Base-by-base conservation (phyloP, 1,140 invertebrate species). In the Charaxes varanes region DNA sequence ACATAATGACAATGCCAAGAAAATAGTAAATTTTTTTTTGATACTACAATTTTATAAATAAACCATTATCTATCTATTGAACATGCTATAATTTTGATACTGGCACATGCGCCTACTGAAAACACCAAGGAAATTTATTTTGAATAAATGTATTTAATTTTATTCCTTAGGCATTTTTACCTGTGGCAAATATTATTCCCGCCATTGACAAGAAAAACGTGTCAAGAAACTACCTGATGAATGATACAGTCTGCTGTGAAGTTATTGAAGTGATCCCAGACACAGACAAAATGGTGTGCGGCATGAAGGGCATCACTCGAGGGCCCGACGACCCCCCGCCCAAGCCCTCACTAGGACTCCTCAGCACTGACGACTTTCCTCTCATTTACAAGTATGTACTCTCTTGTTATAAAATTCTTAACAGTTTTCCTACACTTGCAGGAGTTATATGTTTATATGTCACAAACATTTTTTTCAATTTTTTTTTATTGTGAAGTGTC, bases 171-270 rank as follows among this genome's bases (percentile, higher is more conserved):
- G 90, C 89, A 43, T 91, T 90, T 69, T 88, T 90, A 78, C 88
- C 89, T 13, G 84, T 88, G 12, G 86, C 87, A 36, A 90, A 91
- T 84, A 85, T 91, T 69, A 91, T 93, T 70, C 89, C 89, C 49
- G 90, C 91, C 24, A 88, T 92, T 70, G 91, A 94, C 86, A 92
- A 93, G 86, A 92, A 93, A 84, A 92, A 91, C 70, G 88, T 91
- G 54, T 89, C 88, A 73, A 89, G 89, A 79, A 88, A 87, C 78
- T 94, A 91, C 87, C 89, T 90, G 80, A 89, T 89, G 85, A 94
- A 92, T 87, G 93, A 95, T 84, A 89, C 90, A 56, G 89, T 95
- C 30, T 92, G 93, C 86, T 94, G 93, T 85, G 93, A 95, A 86
- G 92, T 97, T 10, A 86, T 95, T 58, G 92, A 93, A 87, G 90